phyloP scores from a whole-genome alignment of 1,140 invertebrate genomes.

The Coelopa frigida region DNA sequence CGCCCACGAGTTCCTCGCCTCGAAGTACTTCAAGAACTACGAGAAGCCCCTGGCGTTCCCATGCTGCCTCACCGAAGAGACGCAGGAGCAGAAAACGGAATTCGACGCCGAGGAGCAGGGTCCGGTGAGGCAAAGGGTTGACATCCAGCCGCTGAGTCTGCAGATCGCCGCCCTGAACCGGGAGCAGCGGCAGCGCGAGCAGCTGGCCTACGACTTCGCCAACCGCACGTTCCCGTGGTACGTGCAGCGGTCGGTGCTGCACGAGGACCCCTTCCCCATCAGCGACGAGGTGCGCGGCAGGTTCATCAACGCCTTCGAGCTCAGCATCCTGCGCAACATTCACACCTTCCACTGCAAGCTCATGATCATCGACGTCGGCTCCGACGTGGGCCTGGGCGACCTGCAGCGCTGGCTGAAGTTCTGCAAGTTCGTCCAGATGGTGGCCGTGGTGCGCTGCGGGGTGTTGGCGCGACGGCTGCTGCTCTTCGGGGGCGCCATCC shows the following conservation, averaged over 20 bases:
- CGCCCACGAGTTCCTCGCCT: conserved; percentile 23
- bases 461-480: conserved; percentile 16
- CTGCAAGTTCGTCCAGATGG: conserved; percentile 21
- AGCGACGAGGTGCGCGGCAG: conserved; percentile 10
- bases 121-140: not conserved
- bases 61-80: conserved; percentile 15
- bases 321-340: conserved; percentile 19
- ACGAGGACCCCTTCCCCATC: conserved; percentile 20
- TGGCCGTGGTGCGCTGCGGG: conserved; percentile 22
- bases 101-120: conserved; percentile 4
- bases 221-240: conserved; percentile 33
- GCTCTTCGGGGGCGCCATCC: conserved; percentile 13
- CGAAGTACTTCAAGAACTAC: conserved; percentile 24
- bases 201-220: conserved; percentile 27
- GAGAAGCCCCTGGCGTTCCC: conserved; percentile 19
- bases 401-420: conserved; percentile 33
- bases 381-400: conserved; percentile 21
- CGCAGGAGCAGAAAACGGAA: conserved; percentile 1
- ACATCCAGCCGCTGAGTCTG: conserved; percentile 17
- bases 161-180: conserved; percentile 2
- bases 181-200: conserved; percentile 19
- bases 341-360: conserved; percentile 21
- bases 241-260: conserved; percentile 22
- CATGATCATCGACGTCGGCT: conserved; percentile 28
- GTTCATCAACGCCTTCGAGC: conserved; percentile 20